These are phyloP conservation scores for Catostomus latipinnis DNA, from an alignment of 2,797 vertebrate genomes.

Conservation along the genomic window DNA sequence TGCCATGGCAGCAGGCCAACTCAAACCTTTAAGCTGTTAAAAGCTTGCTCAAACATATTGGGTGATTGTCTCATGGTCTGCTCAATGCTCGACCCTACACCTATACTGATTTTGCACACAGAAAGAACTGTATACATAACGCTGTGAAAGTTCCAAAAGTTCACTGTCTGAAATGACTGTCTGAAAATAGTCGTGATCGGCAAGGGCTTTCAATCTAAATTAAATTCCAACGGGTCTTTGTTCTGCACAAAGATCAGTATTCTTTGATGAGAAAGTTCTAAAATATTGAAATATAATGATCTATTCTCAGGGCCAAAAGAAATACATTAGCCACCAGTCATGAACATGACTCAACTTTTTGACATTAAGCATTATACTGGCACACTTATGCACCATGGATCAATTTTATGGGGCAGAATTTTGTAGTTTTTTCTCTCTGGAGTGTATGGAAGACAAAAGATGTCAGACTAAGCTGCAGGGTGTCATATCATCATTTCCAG, in stretches of 20 bases:
- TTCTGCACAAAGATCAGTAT: not conserved
- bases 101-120: not conserved
- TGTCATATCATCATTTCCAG: constrained; percentile 1
- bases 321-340: constrained; percentile 2
- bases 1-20: constrained; percentile 56
- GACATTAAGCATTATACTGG: constrained; percentile 9
- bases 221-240: not conserved
- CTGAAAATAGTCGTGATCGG: not conserved
- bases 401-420: constrained; percentile 19
- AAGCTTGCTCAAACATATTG: constrained; percentile 31
- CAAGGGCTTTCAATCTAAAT: not conserved
- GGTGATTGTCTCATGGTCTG: constrained; percentile 20
- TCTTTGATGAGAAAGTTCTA: not conserved
- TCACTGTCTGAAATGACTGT: not conserved
- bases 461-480: constrained; percentile 5
- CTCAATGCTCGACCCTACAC: constrained; percentile 5
- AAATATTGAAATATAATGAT: constrained; percentile 4
- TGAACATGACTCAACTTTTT: constrained; percentile 29
- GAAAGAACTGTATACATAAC: not conserved
- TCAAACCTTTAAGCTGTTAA: constrained; percentile 47
- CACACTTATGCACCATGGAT: constrained; percentile 17
- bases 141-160: not conserved
- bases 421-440: not conserved
- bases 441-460: constrained; percentile 7
- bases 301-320: constrained; percentile 12